Base-by-base conservation (phyloP, 2,888 invertebrate genomes). In the Nemurella pictetii region DNA sequence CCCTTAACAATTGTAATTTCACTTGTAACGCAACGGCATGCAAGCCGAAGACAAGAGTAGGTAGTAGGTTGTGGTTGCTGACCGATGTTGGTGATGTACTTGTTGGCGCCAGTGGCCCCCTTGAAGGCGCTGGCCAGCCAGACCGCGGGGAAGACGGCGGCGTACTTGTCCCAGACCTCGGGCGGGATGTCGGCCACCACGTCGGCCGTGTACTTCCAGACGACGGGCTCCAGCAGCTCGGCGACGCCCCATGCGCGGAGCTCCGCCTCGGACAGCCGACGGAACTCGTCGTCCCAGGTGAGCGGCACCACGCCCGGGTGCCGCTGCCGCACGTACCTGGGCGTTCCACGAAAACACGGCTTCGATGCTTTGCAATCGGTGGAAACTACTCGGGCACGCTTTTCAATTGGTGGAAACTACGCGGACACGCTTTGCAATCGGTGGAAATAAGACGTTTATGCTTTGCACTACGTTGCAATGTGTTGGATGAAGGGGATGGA, bases 61-160 rank as follows among this genome's bases (percentile, higher is more conserved):
- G n/a, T n/a, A n/a, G n/a, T n/a, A n/a, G n/a, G n/a, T n/a, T n/a
- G n/a, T n/a, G n/a, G n/a, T n/a, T n/a, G n/a, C n/a, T n/a, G n/a
- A 88, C 88, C 87, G 0, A 94, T 90, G 85, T 93, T 91, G 0
- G 94, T 93, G 0, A 93, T 89, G 27, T 91, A 91, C 84, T 92
- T 85, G 3, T 90, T 90, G 0, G 89, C 89, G 0, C 93, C 93
- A 80, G 94, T 94, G 0, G 94, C 94, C 15, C 97, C 97, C 91
- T 97, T 97, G 88, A 94, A 97, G 0, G 97, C 96, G 85, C 96
- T 94, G 0, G 96, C 96, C 77, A 95, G 92, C 96, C 97, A 97
- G 28, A 96, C 91, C 72, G 92, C 92, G 0, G 92, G 90, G 89
- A 97, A 97, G 12, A 93, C 90, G 4, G 90, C 88, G 0, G 92